Conservation (phyloP, 2,888 invertebrate species). For the Sacculina carcini region DNA sequence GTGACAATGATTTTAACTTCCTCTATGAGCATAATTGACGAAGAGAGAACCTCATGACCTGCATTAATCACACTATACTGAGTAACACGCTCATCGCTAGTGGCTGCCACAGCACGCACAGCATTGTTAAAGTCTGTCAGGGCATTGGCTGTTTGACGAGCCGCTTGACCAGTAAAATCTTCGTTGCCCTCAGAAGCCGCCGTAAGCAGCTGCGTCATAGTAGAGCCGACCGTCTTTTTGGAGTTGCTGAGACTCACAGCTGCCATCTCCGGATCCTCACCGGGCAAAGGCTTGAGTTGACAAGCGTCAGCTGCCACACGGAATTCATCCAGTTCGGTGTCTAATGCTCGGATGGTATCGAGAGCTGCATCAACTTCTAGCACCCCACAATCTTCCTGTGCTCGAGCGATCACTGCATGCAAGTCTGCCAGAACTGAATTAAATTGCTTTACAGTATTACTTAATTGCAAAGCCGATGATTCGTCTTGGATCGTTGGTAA, state of each 20-base stretch:
- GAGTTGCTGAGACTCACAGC: slow-evolving; percentile 30
- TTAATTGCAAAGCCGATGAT: slow-evolving; percentile 43
- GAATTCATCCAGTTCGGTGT: slow-evolving; percentile 54
- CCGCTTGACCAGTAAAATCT: slow-evolving; percentile 50
- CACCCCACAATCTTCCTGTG: slow-evolving; percentile 45
- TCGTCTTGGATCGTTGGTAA: slow-evolving; percentile 58
- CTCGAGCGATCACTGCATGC: slow-evolving; percentile 19
- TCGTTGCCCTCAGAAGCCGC: slow-evolving; percentile 58
- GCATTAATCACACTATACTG: slow-evolving; percentile 24
- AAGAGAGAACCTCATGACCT: slow-evolving; percentile 51
- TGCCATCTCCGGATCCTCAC: slow-evolving; percentile 40
- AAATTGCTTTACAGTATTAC: slow-evolving; percentile 38
- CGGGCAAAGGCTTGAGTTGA: slow-evolving; percentile 52
- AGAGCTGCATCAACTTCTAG: slow-evolving; percentile 56
- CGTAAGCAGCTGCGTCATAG: slow-evolving; percentile 58
- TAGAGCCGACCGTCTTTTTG: slow-evolving; percentile 50
- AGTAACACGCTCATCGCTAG: slow-evolving; percentile 30
- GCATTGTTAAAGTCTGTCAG: slow-evolving; percentile 43
- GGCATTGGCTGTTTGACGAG: slow-evolving; percentile 48
- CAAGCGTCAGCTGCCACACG: slow-evolving; percentile 43
- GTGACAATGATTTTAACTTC: slow-evolving; percentile 50
- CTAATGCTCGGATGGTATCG: slow-evolving; percentile 48
- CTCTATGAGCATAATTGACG: slow-evolving; percentile 47
- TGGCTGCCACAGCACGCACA: slow-evolving; percentile 50
- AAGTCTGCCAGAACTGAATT: slow-evolving; percentile 38